These are phyloP conservation scores for Zaprionus nigranus DNA, from an alignment of 1,140 invertebrate genomes.

Conservation along the genomic window DNA sequence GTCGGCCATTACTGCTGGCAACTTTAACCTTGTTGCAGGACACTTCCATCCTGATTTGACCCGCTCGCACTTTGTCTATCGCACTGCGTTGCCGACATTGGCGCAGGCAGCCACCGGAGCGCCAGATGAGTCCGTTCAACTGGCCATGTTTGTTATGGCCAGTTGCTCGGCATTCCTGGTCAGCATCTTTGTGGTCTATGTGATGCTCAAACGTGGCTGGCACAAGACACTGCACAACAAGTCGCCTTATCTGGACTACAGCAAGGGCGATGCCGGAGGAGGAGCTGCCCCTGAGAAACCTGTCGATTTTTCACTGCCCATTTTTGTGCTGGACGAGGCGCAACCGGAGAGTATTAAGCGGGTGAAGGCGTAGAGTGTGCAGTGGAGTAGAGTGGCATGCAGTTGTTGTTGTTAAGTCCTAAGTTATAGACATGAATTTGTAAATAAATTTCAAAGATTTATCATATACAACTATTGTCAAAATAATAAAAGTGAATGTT, in stretches of 20 bases:
- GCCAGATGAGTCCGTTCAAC: slow-evolving; percentile 73
- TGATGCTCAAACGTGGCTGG: slow-evolving; percentile 79
- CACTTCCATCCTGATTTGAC: slow-evolving; percentile 75
- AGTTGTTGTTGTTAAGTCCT: slow-evolving; percentile 48
- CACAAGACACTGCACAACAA: slow-evolving; percentile 55
- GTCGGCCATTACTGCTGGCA: slow-evolving; percentile 60
- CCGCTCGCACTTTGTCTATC: slow-evolving; percentile 77
- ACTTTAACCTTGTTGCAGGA: slow-evolving; percentile 65
- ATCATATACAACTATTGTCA: slow-evolving; percentile 5
- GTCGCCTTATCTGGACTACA: slow-evolving; percentile 28
- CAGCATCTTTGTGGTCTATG: slow-evolving; percentile 81
- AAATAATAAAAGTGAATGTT: too few species aligned
- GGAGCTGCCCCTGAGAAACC: slow-evolving; percentile 54
- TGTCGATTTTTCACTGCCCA: slow-evolving; percentile 76
- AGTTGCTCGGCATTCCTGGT: slow-evolving; percentile 82
- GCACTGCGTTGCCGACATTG: slow-evolving; percentile 48
- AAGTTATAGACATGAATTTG: slow-evolving; percentile 70
- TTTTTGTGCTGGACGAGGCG: slow-evolving; percentile 74
- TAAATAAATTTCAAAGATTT: slow-evolving; percentile 55
- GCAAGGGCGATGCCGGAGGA: slow-evolving; percentile 17
- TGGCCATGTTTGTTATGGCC: slow-evolving; percentile 81
- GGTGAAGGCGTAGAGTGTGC: slow-evolving; percentile 59
- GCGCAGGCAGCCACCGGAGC: slow-evolving; percentile 63
- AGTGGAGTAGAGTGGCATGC: not conserved
- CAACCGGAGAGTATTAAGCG: slow-evolving; percentile 59